Evolutionary conservation across 2,888 invertebrate species (phyloP).

Genomic region (Tinea trinotella): DNA sequence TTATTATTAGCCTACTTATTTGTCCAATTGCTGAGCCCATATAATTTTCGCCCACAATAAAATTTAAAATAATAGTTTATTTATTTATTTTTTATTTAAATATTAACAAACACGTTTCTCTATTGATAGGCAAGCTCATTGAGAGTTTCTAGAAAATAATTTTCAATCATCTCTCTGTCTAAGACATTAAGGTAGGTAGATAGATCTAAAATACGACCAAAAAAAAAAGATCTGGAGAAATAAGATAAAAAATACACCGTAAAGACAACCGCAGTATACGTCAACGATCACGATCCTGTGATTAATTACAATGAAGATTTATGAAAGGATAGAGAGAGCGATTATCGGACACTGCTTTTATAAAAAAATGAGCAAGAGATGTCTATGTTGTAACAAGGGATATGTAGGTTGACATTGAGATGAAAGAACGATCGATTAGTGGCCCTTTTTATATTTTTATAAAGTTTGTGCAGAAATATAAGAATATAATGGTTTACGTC

Average conservation of each 20-base stretch:
- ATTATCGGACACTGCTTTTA: slow-evolving; percentile 30
- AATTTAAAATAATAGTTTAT: no score
- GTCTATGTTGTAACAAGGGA: slow-evolving; percentile 16
- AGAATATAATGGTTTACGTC: no score
- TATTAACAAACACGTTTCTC: no score
- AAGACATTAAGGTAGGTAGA: no score
- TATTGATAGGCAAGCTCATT: no score
- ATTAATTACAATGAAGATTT: slow-evolving; percentile 46
- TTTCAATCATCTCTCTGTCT: no score
- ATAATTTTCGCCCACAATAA: no score
- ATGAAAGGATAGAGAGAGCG: slow-evolving; percentile 34
- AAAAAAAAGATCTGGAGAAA: slow-evolving; percentile 22
- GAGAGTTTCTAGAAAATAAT: no score
- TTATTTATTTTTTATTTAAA: no score
- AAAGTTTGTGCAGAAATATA: neutral
- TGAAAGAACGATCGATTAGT: slow-evolving; percentile 25
- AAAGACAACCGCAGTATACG: slow-evolving; percentile 25
- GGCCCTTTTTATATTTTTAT: slow-evolving; percentile 2
- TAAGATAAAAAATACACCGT: slow-evolving; percentile 31
- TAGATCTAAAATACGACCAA: neutral
- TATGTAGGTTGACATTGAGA: slow-evolving; percentile 14
- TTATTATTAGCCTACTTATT: no score
- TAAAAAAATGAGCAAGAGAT: slow-evolving; percentile 25
- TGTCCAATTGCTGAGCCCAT: no score
- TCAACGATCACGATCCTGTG: slow-evolving; percentile 32